Conservation (phyloP, 2,888 invertebrate genomes). For the Podabrus alpinus region DNA sequence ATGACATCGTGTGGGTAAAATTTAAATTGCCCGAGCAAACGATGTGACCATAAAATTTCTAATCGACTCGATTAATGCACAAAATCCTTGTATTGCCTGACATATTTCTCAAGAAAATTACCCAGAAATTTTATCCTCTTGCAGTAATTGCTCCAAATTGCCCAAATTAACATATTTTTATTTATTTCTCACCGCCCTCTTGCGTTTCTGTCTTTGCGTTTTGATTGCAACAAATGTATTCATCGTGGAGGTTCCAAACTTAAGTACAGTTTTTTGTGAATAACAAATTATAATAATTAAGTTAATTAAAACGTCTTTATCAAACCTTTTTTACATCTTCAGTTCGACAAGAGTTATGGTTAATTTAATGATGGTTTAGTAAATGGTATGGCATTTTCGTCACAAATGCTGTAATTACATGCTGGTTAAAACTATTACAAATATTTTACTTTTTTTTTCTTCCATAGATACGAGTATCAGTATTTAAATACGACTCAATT, state of each 20-base stretch:
- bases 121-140: background rate
- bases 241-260: background rate
- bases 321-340: background rate
- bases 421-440: no score
- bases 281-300: background rate
- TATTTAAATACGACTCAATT: no score
- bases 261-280: background rate
- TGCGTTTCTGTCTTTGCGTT: background rate
- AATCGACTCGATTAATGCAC: background rate
- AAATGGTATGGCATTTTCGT: background rate
- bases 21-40: background rate
- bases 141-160: background rate
- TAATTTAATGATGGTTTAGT: background rate
- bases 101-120: background rate
- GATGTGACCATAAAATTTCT: background rate
- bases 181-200: background rate
- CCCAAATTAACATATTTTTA: background rate
- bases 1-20: background rate
- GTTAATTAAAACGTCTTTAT: background rate
- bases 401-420: background rate
- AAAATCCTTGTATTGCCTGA: background rate
- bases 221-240: background rate
- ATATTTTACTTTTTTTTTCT: no score
- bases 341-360: background rate
- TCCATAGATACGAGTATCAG: no score